phyloP scores from a whole-genome alignment of 2,797 vertebrate species.

The Amblyraja radiata region DNA sequence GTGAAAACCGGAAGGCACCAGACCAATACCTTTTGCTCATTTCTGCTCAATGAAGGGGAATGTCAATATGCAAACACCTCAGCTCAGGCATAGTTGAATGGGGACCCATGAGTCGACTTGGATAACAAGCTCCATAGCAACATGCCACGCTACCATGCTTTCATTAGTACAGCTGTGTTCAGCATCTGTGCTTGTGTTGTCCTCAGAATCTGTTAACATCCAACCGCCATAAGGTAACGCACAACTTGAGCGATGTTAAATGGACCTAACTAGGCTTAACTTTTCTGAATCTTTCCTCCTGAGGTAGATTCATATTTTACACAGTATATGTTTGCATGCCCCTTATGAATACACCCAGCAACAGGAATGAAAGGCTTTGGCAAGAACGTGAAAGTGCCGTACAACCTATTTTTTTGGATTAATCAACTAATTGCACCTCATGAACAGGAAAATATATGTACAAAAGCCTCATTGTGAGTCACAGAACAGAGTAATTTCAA shows the following conservation, averaged over 20 bases:
- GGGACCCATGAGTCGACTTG: slow-evolving; percentile 25
- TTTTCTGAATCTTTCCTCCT: neutral
- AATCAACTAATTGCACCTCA: neutral
- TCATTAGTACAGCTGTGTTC: slow-evolving; percentile 10
- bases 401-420: neutral
- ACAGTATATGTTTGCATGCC: neutral
- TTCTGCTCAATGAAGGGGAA: slow-evolving; percentile 30
- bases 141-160: slow-evolving; percentile 10
- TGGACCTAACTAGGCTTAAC: neutral
- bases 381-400: neutral
- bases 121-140: slow-evolving; percentile 26
- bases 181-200: slow-evolving; percentile 27
- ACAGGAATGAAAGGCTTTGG: neutral
- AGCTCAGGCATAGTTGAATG: slow-evolving; percentile 20
- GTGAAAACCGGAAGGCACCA: neutral
- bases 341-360: neutral
- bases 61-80: slow-evolving; percentile 28
- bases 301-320: neutral
- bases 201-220: slow-evolving; percentile 14
- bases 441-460: neutral
- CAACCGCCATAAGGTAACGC: slow-evolving; percentile 15
- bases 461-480: neutral
- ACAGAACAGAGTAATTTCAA: neutral
- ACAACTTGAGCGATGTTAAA: slow-evolving; percentile 10
- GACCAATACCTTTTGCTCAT: slow-evolving; percentile 24